phyloP scores from a whole-genome alignment of 2,113 vertebrate genomes.

The Zosterops japonicus region DNA sequence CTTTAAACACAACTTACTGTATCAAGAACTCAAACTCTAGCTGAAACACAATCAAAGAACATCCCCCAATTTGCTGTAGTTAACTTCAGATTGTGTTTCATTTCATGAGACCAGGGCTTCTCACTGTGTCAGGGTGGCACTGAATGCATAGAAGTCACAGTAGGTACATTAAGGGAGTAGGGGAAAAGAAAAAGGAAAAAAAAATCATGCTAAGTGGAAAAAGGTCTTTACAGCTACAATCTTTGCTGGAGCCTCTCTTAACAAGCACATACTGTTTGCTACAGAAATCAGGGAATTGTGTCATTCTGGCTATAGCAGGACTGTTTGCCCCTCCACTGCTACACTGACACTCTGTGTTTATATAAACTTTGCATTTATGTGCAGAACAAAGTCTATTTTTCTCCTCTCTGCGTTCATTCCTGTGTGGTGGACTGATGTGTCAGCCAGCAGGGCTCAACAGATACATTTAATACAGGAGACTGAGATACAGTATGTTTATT shows the following conservation, averaged over 20 bases:
- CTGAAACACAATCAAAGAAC: conserved; percentile 45
- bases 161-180: not conserved
- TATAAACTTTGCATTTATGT: conserved; percentile 53
- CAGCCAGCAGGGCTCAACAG: conserved; percentile 70
- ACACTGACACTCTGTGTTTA: conserved; percentile 41
- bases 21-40: conserved; percentile 29
- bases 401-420: conserved; percentile 31
- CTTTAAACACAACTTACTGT: conserved; percentile 29
- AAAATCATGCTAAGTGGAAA: conserved; percentile 50
- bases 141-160: conserved; percentile 39
- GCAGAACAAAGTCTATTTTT: conserved; percentile 63
- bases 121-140: not conserved
- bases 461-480: conserved; percentile 74
- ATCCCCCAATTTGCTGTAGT: conserved; percentile 22
- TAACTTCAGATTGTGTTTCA: conserved; percentile 36
- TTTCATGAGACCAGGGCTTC: conserved; percentile 36
- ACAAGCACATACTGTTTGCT: conserved; percentile 28
- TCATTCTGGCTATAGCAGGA: conserved; percentile 42
- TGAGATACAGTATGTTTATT: conserved; percentile 74
- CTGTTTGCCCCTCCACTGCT: conserved; percentile 29
- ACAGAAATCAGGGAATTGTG: conserved; percentile 43
- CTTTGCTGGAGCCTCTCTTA: conserved; percentile 59
- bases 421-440: conserved; percentile 45
- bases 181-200: conserved; percentile 17
- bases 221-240: conserved; percentile 42